Percentiles rank a stretch among this genome's conserved stretches.
These are phyloP conservation scores for Orchesella flavescens DNA, from an alignment of 2,888 invertebrate species.

Conservation along the genomic window DNA sequence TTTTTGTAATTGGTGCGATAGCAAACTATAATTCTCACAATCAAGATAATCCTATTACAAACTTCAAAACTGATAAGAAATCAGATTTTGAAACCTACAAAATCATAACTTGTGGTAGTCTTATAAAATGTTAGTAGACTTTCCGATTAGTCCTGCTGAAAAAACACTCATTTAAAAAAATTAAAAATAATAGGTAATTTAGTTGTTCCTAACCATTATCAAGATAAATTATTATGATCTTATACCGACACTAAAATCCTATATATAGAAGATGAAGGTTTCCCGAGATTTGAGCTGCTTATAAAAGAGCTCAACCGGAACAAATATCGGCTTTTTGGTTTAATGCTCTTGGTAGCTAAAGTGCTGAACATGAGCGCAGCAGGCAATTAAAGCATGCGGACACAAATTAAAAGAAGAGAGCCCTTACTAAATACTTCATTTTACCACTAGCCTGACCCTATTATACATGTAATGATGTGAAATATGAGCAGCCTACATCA, in stretches of 20 bases:
- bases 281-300: constrained; percentile 2
- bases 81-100: not conserved
- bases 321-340: constrained; percentile 45
- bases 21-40: too few relatives aligned
- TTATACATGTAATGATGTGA: constrained; percentile 1
- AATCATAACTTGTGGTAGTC: too few relatives aligned
- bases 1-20: too few relatives aligned
- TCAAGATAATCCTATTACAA: not conserved
- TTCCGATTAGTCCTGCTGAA: too few relatives aligned
- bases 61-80: not conserved
- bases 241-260: not conserved
- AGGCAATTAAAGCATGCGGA: constrained; percentile 53
- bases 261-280: too few relatives aligned
- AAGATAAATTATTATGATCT: too few relatives aligned
- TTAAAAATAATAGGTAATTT: too few relatives aligned
- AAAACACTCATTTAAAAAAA: too few relatives aligned
- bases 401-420: constrained; percentile 27
- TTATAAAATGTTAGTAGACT: too few relatives aligned
- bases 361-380: constrained; percentile 4
- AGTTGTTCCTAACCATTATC: too few relatives aligned
- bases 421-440: constrained; percentile 22
- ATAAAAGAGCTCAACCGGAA: constrained; percentile 35
- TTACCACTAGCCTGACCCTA: constrained; percentile 41
- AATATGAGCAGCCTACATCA: not conserved
- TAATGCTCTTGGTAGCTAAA: not conserved